Evolutionary conservation across 2,113 vertebrate genomes (phyloP).

Genomic region (Leuciscus idus): DNA sequence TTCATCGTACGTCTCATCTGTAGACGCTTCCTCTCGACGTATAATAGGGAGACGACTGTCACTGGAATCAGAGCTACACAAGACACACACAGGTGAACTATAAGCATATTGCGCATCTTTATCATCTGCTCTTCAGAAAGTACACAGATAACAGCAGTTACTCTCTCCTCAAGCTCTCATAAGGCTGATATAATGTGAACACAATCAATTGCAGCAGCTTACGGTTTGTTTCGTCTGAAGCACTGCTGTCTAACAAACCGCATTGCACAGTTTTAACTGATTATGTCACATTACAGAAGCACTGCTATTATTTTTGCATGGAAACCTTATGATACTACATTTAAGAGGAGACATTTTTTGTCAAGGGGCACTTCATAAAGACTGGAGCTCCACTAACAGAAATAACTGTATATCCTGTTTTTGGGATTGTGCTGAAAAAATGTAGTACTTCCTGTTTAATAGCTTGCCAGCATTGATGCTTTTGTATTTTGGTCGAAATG

Average conservation of each 20-base stretch:
- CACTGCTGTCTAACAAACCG: neutral
- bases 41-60: conserved; percentile 89
- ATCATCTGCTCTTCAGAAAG: conserved; percentile 3
- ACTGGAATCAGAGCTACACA: conserved; percentile 85
- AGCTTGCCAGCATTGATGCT: neutral
- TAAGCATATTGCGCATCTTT: neutral
- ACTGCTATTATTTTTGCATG: neutral
- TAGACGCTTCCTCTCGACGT: conserved; percentile 84
- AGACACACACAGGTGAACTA: conserved; percentile 1
- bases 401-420: neutral
- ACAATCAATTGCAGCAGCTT: neutral
- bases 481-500: conserved; percentile 6
- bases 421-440: neutral
- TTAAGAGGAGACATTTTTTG: neutral
- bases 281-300: conserved; percentile 17
- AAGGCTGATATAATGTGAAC: conserved; percentile 28
- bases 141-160: neutral
- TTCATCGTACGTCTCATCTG: conserved; percentile 84
- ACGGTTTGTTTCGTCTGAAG: conserved; percentile 7
- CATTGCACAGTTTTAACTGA: neutral
- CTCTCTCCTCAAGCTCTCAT: conserved; percentile 21
- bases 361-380: conserved; percentile 35
- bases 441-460: neutral
- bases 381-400: neutral
- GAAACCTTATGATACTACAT: conserved; percentile 13